Evolutionary conservation across 2,888 invertebrate genomes (phyloP), one percentile per base, ranked within the genome.

Genomic region (Alitta virens): DNA sequence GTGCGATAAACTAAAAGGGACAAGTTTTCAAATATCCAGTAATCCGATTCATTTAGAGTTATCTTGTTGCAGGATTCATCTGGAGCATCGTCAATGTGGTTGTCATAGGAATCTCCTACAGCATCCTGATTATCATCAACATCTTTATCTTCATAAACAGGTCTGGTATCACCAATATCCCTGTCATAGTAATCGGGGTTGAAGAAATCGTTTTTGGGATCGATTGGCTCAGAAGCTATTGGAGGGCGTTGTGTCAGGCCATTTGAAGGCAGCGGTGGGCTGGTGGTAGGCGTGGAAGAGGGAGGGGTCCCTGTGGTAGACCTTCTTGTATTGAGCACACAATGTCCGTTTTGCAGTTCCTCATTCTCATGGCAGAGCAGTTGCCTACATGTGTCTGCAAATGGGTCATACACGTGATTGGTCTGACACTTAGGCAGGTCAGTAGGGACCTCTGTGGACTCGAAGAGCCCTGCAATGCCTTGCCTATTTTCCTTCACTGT

Each of bases 401-500:
- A 70, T 2, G 69, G 71, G 53, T 71, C 69, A 43, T 67, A 70
- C 53, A 70, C 63, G 18, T 62, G 54, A 25, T 61, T 56, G 12
- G 42, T n/a, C 12, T 59, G 61, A 62, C 49, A 67, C 49, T 57
- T 21, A 27, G 40, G 56, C 46, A 64, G 26, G 27, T 42, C 49
- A 16, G 57, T 59, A 14, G n/a, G 27, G 16, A 25, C 52, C 26
- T 38, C 33, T 16, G 26, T 43, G 7, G 40, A 40, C 23, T 51
- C 21, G 21, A 50, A n/a, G 14, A 51, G 56, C 14, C 56, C 62
- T 12, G 27, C 38, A 50, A 52, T 38, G n/a, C 42, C 56, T 2
- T 5, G 38, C 26, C 43, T 21, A 5, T 42, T 27, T 23, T 62
- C 62, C 16, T 56, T 56, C 14, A 89, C 71, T 90, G 91, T 56